phyloP scores from a whole-genome alignment of 2,113 vertebrate genomes.

The Ictalurus punctatus region DNA sequence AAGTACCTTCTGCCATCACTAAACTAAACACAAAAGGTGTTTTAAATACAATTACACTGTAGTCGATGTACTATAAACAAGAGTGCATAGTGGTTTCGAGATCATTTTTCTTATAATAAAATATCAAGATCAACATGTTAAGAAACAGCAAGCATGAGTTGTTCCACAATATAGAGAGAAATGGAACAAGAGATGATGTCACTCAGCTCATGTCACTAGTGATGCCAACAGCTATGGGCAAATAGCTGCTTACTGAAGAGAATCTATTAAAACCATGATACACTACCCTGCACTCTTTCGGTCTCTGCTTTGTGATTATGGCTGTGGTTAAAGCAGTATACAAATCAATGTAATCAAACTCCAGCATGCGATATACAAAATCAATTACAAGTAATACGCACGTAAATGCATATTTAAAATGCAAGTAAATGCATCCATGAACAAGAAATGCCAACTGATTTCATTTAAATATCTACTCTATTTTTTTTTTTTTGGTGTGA shows the following conservation, averaged over 20 bases:
- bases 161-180: neutral
- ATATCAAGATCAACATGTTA: neutral
- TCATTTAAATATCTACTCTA: neutral
- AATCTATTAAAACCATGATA: neutral
- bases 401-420: neutral
- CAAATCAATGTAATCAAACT: neutral
- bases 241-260: neutral
- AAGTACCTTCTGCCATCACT: neutral
- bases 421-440: neutral
- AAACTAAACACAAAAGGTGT: neutral
- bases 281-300: neutral
- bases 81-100: neutral
- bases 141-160: neutral
- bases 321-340: neutral
- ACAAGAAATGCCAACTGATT: neutral
- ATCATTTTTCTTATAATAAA: neutral
- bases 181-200: neutral
- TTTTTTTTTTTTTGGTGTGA: neutral
- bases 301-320: neutral
- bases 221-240: neutral
- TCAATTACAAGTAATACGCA: too few relatives aligned
- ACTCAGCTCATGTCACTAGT: neutral
- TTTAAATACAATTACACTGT: neutral
- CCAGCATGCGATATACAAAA: neutral
- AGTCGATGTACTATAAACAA: neutral